Base-by-base conservation (phyloP, 2,888 invertebrate species). In the Meliscaeva auricollis region DNA sequence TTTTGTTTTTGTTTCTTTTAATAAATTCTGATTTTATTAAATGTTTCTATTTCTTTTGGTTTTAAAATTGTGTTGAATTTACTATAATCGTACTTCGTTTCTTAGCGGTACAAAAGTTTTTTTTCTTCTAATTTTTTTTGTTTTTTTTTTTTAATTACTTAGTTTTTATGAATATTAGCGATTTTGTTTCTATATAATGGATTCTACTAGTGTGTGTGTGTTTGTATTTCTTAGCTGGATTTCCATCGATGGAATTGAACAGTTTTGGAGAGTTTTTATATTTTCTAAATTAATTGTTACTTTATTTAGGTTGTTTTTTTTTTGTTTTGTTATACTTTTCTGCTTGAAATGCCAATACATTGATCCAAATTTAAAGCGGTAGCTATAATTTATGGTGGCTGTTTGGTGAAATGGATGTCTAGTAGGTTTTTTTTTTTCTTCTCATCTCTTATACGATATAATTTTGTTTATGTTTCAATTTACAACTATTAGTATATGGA, bases 71-170 rank as follows among this genome's bases (percentile, higher is more conserved):
- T 58, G 17, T 58, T 35, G 7, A 58, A 58, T 58, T 81, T 44
- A 68, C 64, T 84, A n/a, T n/a, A 72, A 79, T 84, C 79, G 79
- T 84, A 84, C 84, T 84, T 84, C 80, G 80, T 79, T 84, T 84
- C 46, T 84, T 80, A 76, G 79, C 72, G 84, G 84, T 84, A 84
- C 84, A 84, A 84, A 84, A 84, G 62, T 62, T 9, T 60, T 48
- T 62, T 15, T 70, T 22, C 13, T 15, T 80, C 50, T 50, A 15
- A 56, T 64, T 30, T 68, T 69, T n/a, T n/a, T n/a, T n/a, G n/a
- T n/a, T n/a, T n/a, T n/a, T n/a, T n/a, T n/a, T n/a, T n/a, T 54
- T 54, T 26, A 2, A 41, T 60, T 72, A 52, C 22, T 68, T 62
- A 46, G 3, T 44, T 68, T 46, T 58, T 56, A 77, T 73, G 70